Conservation (phyloP, 2,113 vertebrate genomes). For the Xiphias gladius region DNA sequence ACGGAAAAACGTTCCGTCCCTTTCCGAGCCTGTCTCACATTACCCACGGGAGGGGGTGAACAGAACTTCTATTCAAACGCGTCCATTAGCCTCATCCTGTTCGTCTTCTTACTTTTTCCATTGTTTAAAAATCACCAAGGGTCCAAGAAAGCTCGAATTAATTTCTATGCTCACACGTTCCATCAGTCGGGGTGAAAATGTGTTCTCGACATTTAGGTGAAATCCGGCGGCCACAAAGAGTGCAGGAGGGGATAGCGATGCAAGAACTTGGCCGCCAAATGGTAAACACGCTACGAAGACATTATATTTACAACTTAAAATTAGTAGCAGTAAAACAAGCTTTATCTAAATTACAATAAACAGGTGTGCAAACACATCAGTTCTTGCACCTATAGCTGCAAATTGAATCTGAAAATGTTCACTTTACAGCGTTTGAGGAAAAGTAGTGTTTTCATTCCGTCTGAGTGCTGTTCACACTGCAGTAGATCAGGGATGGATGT, state of each 20-base stretch:
- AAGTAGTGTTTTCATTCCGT: conserved; percentile 35
- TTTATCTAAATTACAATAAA: neutral
- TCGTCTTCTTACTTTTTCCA: neutral
- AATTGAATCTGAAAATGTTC: conserved; percentile 18
- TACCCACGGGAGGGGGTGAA: no score
- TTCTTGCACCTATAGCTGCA: fast-evolving
- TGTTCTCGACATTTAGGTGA: neutral
- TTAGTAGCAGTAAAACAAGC: neutral
- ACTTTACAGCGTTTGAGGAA: neutral
- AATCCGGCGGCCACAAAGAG: neutral
- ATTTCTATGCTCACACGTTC: neutral
- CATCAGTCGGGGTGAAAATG: neutral
- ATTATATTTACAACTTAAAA: neutral
- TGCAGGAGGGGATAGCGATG: neutral
- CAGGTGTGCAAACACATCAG: neutral
- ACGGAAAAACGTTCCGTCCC: no score
- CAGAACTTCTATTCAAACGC: no score
- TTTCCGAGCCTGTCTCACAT: no score
- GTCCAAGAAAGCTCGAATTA: neutral
- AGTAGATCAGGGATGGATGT: conserved; percentile 62
- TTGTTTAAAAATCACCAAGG: neutral
- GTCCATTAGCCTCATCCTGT: no score
- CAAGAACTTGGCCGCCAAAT: neutral
- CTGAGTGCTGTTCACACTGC: conserved; percentile 26
- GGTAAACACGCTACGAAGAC: neutral